Base-by-base conservation (phyloP, 1,140 invertebrate species). In the Drosophila lacertosa region DNA sequence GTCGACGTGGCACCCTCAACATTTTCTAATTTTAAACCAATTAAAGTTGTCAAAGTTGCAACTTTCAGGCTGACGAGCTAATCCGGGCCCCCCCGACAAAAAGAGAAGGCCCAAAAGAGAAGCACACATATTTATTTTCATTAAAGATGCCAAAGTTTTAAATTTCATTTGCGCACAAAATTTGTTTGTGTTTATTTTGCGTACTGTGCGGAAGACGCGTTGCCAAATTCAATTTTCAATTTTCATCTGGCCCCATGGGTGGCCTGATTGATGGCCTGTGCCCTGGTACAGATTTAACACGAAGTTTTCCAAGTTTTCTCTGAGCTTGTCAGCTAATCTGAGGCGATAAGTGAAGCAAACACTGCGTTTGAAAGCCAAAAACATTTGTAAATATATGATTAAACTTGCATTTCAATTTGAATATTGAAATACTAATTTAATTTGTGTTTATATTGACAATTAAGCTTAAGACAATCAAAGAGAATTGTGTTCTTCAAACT, bases 81-180 rank as follows among this genome's bases (percentile, higher is more conserved):
- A 86, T 84, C 64, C 78, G 50, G 57, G 60, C 5, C 1, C 42
- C 58, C 60, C n/a, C n/a, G n/a, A n/a, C n/a, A n/a, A n/a, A n/a
- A n/a, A n/a, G n/a, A n/a, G 51, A 57, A 58, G 74, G 16, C 33
- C 10, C 29, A 35, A 13, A 11, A n/a, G 13, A 5, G 33, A 16
- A 40, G 10, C 33, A 20, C n/a, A 59, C 24, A 47, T 77, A 82
- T 81, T 82, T 82, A 84, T 84, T 84, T 84, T 86, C 73, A 86
- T 84, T 86, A 86, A 86, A 84, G 68, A 65, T 86, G 80, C 74
- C 80, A 86, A 84, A 84, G 77, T 84, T 86, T 86, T 86, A 53
- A 86, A 84, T 86, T 83, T 86, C 62, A 77, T 86, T 81, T 74
- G 45, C 58, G 69, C 63, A 57, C 44, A 32, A 39, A 70, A 74